A percentile compares a stretch with the other conserved stretches of the same genome.
Evolutionary conservation across 2,888 invertebrate species (phyloP).

Genomic region (Morpho helenor): DNA sequence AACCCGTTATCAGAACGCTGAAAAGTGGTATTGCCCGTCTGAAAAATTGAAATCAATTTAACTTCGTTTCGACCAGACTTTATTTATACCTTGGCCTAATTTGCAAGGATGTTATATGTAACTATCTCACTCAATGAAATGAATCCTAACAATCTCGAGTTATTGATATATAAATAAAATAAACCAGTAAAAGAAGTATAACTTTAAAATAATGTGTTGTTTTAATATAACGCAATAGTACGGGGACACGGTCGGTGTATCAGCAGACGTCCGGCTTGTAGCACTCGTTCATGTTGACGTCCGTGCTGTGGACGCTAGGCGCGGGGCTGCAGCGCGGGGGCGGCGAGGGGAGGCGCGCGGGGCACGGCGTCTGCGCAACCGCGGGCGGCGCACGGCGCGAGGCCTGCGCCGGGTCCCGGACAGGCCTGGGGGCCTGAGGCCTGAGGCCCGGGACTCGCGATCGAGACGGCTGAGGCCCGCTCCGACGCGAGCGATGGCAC

Average conservation of each 20-base stretch:
- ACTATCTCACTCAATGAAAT: too few species aligned
- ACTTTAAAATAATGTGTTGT: too few species aligned
- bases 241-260: neutral
- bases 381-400: slow-evolving; percentile 15
- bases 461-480: slow-evolving; percentile 36
- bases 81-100: too few species aligned
- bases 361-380: slow-evolving; percentile 24
- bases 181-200: too few species aligned
- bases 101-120: too few species aligned
- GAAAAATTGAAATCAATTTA: too few species aligned
- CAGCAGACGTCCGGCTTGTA: slow-evolving; percentile 13
- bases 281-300: slow-evolving; percentile 39
- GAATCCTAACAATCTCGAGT: too few species aligned
- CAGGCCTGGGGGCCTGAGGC: slow-evolving; percentile 33
- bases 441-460: slow-evolving; percentile 31
- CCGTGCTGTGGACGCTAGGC: slow-evolving; percentile 36
- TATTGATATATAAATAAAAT: too few species aligned
- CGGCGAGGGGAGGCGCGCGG: slow-evolving; percentile 25
- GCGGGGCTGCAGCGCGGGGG: slow-evolving; percentile 36
- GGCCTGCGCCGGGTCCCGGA: slow-evolving; percentile 31
- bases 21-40: too few species aligned
- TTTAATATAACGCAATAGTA: too few species aligned
- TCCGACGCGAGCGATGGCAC: slow-evolving; percentile 44
- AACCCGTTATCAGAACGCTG: too few species aligned
- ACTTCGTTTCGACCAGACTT: too few species aligned